A percentile compares a stretch with the other conserved stretches of the same genome.
Conservation (phyloP, 2,888 invertebrate genomes). For the Drosophila quinaria region DNA sequence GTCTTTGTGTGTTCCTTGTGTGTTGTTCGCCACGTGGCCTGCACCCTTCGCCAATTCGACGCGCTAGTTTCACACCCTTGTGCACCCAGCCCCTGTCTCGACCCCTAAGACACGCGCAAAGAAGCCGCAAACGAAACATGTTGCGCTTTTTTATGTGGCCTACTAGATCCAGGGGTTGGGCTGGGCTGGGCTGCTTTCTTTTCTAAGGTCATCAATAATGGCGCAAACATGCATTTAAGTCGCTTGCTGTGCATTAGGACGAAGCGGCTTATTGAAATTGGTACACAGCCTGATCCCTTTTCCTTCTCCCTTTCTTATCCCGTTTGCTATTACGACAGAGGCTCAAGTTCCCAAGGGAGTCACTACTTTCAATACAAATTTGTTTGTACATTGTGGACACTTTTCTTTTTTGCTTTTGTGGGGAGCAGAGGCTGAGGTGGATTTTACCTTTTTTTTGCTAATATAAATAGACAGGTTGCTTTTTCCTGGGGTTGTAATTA, state of each 20-base stretch:
- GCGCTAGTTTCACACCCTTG: constrained; percentile 69
- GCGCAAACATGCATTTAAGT: constrained; percentile 68
- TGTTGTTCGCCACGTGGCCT: constrained; percentile 57
- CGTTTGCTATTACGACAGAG: constrained; percentile 28
- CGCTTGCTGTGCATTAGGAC: constrained; percentile 64
- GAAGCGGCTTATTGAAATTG: constrained; percentile 71
- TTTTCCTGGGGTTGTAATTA: not conserved
- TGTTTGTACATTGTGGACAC: constrained; percentile 58
- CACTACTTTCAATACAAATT: constrained; percentile 82
- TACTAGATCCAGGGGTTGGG: constrained; percentile 27
- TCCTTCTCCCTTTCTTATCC: constrained; percentile 13
- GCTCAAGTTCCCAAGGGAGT: constrained; percentile 63
- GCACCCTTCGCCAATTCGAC: constrained; percentile 58
- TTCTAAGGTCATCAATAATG: constrained; percentile 79
- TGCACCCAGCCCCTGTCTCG: constrained; percentile 20
- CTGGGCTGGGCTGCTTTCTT: constrained; percentile 19
- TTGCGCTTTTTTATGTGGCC: constrained; percentile 64
- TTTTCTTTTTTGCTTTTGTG: constrained; percentile 28
- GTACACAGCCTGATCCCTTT: constrained; percentile 70
- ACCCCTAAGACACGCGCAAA: constrained; percentile 31
- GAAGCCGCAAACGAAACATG: constrained; percentile 62
- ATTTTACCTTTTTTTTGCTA: constrained; percentile 42
- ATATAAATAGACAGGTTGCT: constrained; percentile 39
- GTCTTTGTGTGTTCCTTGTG: constrained; percentile 17
- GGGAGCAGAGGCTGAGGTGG: constrained; percentile 13